Evolutionary conservation across 23 tunicate species (phyloP).

Genomic region (Corella eumyota): DNA sequence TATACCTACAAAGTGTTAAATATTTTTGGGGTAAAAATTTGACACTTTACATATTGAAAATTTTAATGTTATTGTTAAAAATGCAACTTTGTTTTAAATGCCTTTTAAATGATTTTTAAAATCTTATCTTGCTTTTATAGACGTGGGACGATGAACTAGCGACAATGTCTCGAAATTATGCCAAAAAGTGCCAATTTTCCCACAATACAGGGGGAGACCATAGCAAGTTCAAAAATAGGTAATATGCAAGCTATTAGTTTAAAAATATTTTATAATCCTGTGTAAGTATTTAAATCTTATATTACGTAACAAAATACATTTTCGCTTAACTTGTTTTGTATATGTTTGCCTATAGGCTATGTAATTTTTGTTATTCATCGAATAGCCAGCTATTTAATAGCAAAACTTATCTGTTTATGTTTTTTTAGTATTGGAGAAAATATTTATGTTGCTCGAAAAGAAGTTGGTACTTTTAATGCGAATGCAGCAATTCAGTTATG

Average conservation of each 20-base stretch:
- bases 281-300: too few species aligned
- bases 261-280: too few species aligned
- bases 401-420: too few species aligned
- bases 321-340: too few species aligned
- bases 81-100: neutral
- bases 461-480: neutral
- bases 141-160: conserved; percentile 67
- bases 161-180: conserved; percentile 23
- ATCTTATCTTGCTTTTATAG: conserved; percentile 10
- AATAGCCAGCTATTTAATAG: too few species aligned
- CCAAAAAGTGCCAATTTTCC: conserved; percentile 35
- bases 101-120: neutral
- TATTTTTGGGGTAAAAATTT: too few species aligned
- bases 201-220: conserved; percentile 28
- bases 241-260: neutral
- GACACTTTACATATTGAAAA: too few species aligned
- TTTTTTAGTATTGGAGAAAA: conserved; percentile 63
- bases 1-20: too few species aligned
- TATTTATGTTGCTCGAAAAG: conserved; percentile 18
- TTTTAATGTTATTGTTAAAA: too few species aligned
- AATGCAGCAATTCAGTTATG: conserved; percentile 34
- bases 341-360: too few species aligned
- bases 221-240: conserved; percentile 32
- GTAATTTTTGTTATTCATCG: too few species aligned
- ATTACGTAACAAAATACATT: too few species aligned